These are phyloP conservation scores for Tenthredo mesomela DNA, from an alignment of 2,888 invertebrate species.

Conservation along the genomic window DNA sequence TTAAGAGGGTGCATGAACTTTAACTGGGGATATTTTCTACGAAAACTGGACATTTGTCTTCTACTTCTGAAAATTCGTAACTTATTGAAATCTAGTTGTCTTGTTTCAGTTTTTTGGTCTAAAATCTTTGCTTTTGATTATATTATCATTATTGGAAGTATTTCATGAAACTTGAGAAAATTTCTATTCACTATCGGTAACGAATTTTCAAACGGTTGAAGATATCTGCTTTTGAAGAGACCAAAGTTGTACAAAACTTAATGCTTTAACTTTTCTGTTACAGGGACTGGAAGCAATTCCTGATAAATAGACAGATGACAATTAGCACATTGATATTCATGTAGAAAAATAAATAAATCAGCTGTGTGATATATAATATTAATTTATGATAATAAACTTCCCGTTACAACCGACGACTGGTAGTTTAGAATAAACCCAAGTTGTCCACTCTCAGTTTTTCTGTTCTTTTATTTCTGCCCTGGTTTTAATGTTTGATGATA, in stretches of 20 bases:
- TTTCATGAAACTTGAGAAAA: not conserved
- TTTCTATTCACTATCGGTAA: not conserved
- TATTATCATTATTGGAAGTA: not conserved
- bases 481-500: not conserved
- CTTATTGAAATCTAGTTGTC: not conserved
- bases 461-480: not conserved
- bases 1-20: not conserved
- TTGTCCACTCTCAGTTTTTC: not conserved
- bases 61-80: not conserved
- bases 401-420: not conserved
- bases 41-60: not conserved
- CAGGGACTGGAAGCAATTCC: slow-evolving; percentile 44
- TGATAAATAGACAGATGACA: slow-evolving; percentile 12
- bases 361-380: slow-evolving; percentile 17
- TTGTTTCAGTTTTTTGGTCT: too few species aligned
- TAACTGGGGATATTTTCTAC: not conserved
- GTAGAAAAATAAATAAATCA: slow-evolving; percentile 28
- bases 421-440: not conserved
- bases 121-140: too few species aligned
- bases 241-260: not conserved
- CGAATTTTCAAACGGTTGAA: not conserved
- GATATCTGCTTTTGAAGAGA: not conserved
- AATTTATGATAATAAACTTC: slow-evolving; percentile 30
- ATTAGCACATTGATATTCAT: slow-evolving; percentile 12
- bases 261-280: slow-evolving; percentile 7